Conservation (phyloP, 2,797 vertebrate species). For the Tokudaia muenninki region DNA sequence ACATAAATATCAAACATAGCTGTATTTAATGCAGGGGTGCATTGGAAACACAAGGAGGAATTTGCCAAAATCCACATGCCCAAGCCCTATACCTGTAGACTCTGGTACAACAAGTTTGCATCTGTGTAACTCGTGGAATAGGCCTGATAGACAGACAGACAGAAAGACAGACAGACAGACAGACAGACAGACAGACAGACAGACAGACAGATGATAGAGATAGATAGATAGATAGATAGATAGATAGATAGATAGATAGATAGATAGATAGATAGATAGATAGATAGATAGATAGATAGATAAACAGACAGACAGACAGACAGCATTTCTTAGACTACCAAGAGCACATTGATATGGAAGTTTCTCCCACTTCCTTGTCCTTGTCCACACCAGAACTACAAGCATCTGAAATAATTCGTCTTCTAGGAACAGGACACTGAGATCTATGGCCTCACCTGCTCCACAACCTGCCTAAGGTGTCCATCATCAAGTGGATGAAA, state of each 20-base stretch:
- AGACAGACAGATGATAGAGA: no score
- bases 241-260: no score
- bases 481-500: slow-evolving; percentile 45
- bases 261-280: no score
- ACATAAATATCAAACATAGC: background rate
- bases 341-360: background rate
- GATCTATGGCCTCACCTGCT: background rate
- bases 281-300: no score
- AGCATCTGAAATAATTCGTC: background rate
- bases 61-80: background rate
- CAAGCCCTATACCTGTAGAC: background rate
- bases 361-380: background rate
- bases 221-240: background rate
- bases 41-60: background rate
- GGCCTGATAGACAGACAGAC: background rate
- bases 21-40: background rate
- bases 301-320: no score
- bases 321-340: slow-evolving; percentile 17
- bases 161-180: no score
- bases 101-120: slow-evolving; percentile 23
- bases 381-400: background rate
- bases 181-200: no score
- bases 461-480: background rate
- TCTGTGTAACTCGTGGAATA: background rate
- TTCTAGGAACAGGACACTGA: background rate